Evolutionary conservation across 2,797 vertebrate species (phyloP).

Genomic region (Cyprinella venusta): DNA sequence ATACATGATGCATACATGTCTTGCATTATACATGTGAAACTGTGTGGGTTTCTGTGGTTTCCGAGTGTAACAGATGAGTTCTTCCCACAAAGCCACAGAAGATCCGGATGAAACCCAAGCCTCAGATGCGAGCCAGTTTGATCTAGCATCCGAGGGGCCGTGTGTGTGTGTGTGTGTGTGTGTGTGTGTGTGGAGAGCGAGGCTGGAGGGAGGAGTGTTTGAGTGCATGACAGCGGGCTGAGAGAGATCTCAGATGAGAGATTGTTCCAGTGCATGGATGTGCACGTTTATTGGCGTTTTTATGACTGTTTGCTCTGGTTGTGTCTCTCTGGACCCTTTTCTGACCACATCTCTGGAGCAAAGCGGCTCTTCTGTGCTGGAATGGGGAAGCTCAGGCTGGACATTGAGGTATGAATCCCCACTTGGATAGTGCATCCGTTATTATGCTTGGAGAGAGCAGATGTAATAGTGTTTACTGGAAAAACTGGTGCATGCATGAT

Average conservation of each 20-base stretch:
- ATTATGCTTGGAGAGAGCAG: background rate
- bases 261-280: constrained; percentile 33
- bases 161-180: background rate
- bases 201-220: constrained; percentile 54
- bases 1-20: background rate
- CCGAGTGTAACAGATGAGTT: constrained; percentile 1
- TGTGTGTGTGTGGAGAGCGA: constrained; percentile 22
- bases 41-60: constrained; percentile 6
- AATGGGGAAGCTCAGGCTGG: constrained; percentile 10
- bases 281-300: background rate
- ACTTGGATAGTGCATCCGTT: background rate
- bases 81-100: constrained; percentile 24
- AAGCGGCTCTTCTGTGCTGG: constrained; percentile 6
- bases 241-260: constrained; percentile 39
- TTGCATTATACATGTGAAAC: constrained; percentile 33
- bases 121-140: constrained; percentile 50
- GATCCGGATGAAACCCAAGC: constrained; percentile 19
- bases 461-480: background rate
- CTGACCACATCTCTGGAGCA: constrained; percentile 1
- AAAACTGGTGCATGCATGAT: background rate
- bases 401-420: constrained; percentile 28
- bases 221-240: constrained; percentile 36
- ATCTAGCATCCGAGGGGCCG: constrained; percentile 35
- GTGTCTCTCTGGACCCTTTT: background rate
- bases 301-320: background rate